phyloP scores from a whole-genome alignment of 2,888 invertebrate species.

The Heliconius ismenius region DNA sequence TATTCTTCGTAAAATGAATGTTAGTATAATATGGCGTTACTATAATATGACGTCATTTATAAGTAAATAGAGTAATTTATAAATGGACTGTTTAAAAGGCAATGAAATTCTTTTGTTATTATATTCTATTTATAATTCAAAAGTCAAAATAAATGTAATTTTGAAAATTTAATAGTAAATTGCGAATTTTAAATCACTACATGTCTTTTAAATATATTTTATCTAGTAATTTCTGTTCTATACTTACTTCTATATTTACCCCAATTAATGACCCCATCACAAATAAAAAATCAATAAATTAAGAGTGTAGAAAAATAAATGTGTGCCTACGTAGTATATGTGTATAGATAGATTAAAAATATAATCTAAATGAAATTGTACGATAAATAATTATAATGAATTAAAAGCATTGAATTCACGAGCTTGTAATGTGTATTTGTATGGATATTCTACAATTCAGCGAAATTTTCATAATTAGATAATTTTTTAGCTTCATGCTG shows the following conservation, averaged over 20 bases:
- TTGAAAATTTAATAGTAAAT: too few species aligned
- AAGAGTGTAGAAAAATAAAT: constrained; percentile 57
- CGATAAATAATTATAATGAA: constrained; percentile 55
- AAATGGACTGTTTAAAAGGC: background rate
- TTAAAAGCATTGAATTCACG: constrained; percentile 62
- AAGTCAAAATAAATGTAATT: background rate
- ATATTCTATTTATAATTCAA: background rate
- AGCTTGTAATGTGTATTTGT: constrained; percentile 60
- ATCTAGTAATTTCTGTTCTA: background rate
- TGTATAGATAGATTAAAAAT: constrained; percentile 65
- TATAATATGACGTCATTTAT: background rate
- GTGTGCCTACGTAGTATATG: constrained; percentile 74
- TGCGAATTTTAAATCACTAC: background rate
- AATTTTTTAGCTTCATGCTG: background rate
- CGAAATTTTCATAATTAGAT: constrained; percentile 20
- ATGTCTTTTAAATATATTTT: background rate
- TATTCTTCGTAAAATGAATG: constrained; percentile 9
- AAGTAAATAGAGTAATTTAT: background rate
- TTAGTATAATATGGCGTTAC: background rate
- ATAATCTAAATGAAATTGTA: constrained; percentile 57
- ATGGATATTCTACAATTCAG: constrained; percentile 31
- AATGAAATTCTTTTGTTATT: background rate
- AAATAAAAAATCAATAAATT: background rate
- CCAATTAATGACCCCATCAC: constrained; percentile 5
- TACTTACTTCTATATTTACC: background rate